phyloP scores from a whole-genome alignment of 1,140 invertebrate genomes.

The Drosophila murphyi region DNA sequence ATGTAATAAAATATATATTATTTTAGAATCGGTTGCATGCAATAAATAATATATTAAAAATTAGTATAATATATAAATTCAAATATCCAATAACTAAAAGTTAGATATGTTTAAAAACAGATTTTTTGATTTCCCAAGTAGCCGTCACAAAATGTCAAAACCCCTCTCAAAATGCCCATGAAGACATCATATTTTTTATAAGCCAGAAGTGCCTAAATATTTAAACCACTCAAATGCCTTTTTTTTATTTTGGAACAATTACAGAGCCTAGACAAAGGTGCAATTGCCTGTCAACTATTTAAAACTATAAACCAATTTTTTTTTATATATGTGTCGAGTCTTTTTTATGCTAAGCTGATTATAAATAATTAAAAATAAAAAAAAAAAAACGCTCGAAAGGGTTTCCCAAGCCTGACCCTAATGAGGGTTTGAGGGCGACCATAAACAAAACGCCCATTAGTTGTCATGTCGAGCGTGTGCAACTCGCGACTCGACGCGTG shows the following conservation, averaged over 20 bases:
- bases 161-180: not conserved
- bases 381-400: conserved; percentile 28
- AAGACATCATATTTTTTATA: conserved; percentile 23
- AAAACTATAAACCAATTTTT: conserved; percentile 24
- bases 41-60: no score
- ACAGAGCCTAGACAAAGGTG: conserved; percentile 22
- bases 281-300: conserved; percentile 53
- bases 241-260: conserved; percentile 20
- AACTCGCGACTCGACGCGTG: conserved; percentile 43
- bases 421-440: conserved; percentile 35
- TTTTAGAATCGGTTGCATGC: no score
- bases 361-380: conserved; percentile 71
- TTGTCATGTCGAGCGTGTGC: conserved; percentile 55
- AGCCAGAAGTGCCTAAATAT: conserved; percentile 13
- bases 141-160: not conserved
- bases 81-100: no score
- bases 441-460: conserved; percentile 76
- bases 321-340: not conserved
- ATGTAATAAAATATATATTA: no score
- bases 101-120: no score
- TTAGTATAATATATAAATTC: no score
- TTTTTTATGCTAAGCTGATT: conserved; percentile 58
- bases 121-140: not conserved
- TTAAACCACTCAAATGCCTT: conserved; percentile 27
- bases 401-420: conserved; percentile 24